Base-by-base conservation (phyloP, 2,797 vertebrate genomes). In the Chrysocyon brachyurus region DNA sequence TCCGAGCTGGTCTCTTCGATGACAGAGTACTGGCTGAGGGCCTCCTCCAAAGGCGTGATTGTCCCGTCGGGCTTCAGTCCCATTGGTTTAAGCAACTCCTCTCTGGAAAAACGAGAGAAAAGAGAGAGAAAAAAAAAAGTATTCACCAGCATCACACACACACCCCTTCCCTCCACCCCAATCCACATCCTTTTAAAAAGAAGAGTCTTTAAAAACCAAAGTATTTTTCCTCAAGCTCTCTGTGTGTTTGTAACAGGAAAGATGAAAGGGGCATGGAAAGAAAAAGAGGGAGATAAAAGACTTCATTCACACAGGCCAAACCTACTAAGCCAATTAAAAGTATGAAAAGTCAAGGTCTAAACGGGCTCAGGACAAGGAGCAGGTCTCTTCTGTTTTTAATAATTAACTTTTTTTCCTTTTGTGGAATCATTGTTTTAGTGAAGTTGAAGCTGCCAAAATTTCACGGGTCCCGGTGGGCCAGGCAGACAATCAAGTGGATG, bases 21-120 rank as follows among this genome's bases (percentile, higher is more conserved):
- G 54, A 97, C 97, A 0, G 98, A 98, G 88, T 99, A 99, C 91
- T 99, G 98, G 88, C 96, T 98, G 83, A 99, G 98, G 4, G 99
- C 99, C 97, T 99, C 99, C 98, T 99, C 99, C 97, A 99, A 99
- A 97, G 99, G 99, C 12, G 99, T 99, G 98, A 99, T 99, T 68
- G 99, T 99, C 95, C 99, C 99, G 14, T 99, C 99, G 5, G 99
- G 99, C 97, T 99, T 99, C 96, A 99, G 99, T 85, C 99, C 99
- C 99, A 99, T 99, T 54, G 99, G 99, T 86, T 99, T 99, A 98
- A 99, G 99, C 97, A 99, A 98, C 97, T 99, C 99, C 98, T 99
- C 99, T 98, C 99, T 99, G 99, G 87, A 97, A 98, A 98, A 98
- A 96, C 40, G 97, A 98, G 97, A 95, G n/a, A 96, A 97, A 96